These are phyloP conservation scores for Sebastes variabilis DNA, from an alignment of 2,797 vertebrate species.

Conservation along the genomic window DNA sequence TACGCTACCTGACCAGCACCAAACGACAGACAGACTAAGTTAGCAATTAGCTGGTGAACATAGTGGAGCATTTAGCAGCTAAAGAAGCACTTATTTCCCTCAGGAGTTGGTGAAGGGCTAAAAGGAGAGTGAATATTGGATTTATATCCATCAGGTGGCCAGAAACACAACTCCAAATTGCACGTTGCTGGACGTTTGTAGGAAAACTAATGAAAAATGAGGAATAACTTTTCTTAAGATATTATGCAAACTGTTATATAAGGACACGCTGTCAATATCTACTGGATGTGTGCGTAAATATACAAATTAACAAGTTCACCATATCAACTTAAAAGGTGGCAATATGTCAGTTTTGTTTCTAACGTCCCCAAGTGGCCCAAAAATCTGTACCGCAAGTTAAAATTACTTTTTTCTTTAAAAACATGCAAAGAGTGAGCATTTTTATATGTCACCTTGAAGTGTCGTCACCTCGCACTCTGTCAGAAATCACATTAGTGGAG, in stretches of 20 bases:
- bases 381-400: neutral
- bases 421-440: neutral
- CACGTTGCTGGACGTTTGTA: no score
- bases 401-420: neutral
- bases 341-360: neutral
- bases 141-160: neutral
- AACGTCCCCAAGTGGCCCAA: neutral
- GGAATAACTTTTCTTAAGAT: no score
- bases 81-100: neutral
- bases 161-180: neutral
- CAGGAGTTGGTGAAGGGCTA: neutral
- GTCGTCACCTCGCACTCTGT: neutral
- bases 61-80: neutral
- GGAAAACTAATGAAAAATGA: no score
- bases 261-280: no score
- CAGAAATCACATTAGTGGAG: neutral
- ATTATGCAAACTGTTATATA: fast-evolving
- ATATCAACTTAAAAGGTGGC: neutral
- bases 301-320: neutral
- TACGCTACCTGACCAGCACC: neutral
- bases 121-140: no score
- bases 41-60: neutral
- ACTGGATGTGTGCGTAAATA: neutral
- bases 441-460: neutral
- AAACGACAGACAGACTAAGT: neutral